phyloP scores from a whole-genome alignment of 2,888 invertebrate genomes.

The Mythimna vitellina region DNA sequence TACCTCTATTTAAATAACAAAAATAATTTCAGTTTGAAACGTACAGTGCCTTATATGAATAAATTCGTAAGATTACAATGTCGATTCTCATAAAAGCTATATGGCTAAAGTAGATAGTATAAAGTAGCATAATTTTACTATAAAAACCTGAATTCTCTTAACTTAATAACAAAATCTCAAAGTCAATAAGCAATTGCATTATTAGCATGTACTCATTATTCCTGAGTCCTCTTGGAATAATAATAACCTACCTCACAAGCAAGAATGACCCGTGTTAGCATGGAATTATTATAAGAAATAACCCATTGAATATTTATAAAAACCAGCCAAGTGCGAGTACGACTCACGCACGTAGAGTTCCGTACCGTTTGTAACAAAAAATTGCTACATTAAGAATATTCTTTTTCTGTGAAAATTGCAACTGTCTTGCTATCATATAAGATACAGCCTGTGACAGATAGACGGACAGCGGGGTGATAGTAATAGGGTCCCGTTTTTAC shows the following conservation, averaged over 20 bases:
- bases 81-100: conserved; percentile 1
- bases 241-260: conserved; percentile 9
- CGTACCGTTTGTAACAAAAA: no score
- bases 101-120: background rate
- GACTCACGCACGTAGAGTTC: no score
- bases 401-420: no score
- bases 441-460: no score
- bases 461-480: no score
- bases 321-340: background rate
- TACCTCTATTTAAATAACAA: no score
- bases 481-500: no score
- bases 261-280: background rate
- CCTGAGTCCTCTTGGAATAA: conserved; percentile 20
- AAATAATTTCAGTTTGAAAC: no score
- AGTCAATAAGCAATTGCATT: conserved; percentile 27
- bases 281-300: background rate
- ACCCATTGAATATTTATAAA: conserved; percentile 1
- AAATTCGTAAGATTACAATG: background rate
- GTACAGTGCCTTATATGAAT: background rate
- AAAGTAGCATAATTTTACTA: background rate
- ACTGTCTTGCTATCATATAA: no score
- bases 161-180: conserved; percentile 8
- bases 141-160: background rate
- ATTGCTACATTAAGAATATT: no score
- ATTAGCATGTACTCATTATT: conserved; percentile 23